These are phyloP conservation scores for Xenotilapia flavipinnis DNA, from an alignment of 2,113 vertebrate species.

Conservation along the genomic window DNA sequence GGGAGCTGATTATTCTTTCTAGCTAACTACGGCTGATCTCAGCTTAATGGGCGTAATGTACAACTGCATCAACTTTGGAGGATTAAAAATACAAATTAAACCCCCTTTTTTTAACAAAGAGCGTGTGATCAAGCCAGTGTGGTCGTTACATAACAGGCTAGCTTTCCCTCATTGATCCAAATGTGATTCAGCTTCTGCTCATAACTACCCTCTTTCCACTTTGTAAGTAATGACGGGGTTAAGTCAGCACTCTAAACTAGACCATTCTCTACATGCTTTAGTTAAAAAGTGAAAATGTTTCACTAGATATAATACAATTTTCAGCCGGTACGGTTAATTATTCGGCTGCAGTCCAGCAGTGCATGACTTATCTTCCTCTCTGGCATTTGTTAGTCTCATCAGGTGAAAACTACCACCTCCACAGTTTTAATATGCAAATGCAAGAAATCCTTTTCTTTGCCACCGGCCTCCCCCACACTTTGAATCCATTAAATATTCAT, in stretches of 20 bases:
- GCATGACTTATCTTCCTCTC: not conserved
- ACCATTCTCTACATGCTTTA: not conserved
- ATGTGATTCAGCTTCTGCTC: not conserved
- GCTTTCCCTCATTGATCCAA: not conserved
- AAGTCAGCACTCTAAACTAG: not conserved
- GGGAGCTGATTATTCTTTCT: not conserved
- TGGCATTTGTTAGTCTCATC: not conserved
- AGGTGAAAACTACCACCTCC: conserved; percentile 33
- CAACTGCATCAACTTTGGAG: not conserved
- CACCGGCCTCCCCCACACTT: conserved; percentile 5
- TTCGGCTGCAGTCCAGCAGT: not conserved
- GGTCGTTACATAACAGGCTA: not conserved
- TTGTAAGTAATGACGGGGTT: not conserved
- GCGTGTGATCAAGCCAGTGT: not conserved
- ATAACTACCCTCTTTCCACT: fast-evolving
- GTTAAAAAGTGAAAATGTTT: not conserved
- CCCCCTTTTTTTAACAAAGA: not conserved
- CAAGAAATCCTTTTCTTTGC: not conserved
- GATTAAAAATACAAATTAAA: not conserved
- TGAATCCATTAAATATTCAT: conserved; percentile 51
- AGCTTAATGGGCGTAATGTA: not conserved
- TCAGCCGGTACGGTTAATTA: not conserved
- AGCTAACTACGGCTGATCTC: not conserved
- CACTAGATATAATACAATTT: not conserved
- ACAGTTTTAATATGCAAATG: conserved; percentile 50